Evolutionary conservation across 2,888 invertebrate genomes (phyloP).

Genomic region (Eustalomyia histrio): DNA sequence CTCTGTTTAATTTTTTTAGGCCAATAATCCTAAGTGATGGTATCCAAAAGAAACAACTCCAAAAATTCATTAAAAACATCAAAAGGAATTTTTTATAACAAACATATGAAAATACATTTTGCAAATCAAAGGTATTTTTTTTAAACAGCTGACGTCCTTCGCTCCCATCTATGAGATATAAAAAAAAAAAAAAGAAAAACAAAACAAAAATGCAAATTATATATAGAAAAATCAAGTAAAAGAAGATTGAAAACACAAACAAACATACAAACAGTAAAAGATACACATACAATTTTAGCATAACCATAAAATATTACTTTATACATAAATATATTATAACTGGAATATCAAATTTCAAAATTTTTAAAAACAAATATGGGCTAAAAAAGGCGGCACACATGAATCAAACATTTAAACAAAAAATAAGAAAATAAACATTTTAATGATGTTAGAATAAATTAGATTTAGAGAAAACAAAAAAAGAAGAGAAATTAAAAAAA

Average conservation of each 20-base stretch:
- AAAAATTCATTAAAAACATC: constrained; percentile 63
- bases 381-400: constrained; percentile 56
- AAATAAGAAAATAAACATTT: constrained; percentile 46
- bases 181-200: constrained; percentile 49
- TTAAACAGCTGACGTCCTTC: constrained; percentile 75
- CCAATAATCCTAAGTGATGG: constrained; percentile 76
- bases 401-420: constrained; percentile 47
- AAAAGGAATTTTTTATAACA: constrained; percentile 62
- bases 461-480: constrained; percentile 72
- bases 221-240: constrained; percentile 44
- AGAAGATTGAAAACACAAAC: constrained; percentile 18
- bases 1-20: constrained; percentile 69
- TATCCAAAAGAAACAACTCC: constrained; percentile 63
- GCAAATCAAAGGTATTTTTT: constrained; percentile 70
- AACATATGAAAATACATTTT: constrained; percentile 64
- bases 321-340: constrained; percentile 40
- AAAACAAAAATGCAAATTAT: constrained; percentile 62
- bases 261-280: constrained; percentile 26
- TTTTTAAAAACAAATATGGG: constrained; percentile 46
- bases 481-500: constrained; percentile 61
- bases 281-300: constrained; percentile 67
- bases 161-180: constrained; percentile 67
- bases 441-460: constrained; percentile 65
- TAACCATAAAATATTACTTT: constrained; percentile 42
- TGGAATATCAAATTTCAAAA: constrained; percentile 45